Conservation (phyloP, 2,797 vertebrate genomes). For the Falco novaeseelandiae region DNA sequence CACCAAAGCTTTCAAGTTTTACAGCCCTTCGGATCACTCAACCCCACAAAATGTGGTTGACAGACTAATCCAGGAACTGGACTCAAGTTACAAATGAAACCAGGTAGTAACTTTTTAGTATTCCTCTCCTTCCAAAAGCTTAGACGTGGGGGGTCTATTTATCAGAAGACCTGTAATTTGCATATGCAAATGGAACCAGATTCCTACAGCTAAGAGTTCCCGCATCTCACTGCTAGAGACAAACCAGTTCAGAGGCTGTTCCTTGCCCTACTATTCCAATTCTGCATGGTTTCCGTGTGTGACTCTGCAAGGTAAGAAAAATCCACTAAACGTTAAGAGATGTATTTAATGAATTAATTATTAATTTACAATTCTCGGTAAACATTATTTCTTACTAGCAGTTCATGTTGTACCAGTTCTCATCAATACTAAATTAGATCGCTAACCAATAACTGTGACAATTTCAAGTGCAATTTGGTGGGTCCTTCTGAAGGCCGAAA, state of each 20-base stretch:
- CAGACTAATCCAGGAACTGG: neutral
- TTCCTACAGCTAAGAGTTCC: neutral
- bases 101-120: neutral
- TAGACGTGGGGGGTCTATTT: neutral
- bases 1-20: neutral
- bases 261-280: rapidly evolving
- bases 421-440: no score
- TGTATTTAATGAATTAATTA: neutral
- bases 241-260: neutral
- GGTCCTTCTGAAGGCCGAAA: neutral
- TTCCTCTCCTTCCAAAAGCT: neutral
- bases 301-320: neutral
- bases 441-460: neutral
- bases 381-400: neutral
- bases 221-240: neutral
- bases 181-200: neutral
- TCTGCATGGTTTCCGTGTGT: neutral
- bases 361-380: neutral
- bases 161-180: neutral
- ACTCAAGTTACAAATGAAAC: neutral
- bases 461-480: neutral
- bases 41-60: neutral
- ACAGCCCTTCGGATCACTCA: neutral
- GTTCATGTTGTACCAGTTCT: neutral
- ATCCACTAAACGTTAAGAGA: rapidly evolving